Evolutionary conservation across 2,888 invertebrate species (phyloP).

Genomic region (Meliscaeva auricollis): DNA sequence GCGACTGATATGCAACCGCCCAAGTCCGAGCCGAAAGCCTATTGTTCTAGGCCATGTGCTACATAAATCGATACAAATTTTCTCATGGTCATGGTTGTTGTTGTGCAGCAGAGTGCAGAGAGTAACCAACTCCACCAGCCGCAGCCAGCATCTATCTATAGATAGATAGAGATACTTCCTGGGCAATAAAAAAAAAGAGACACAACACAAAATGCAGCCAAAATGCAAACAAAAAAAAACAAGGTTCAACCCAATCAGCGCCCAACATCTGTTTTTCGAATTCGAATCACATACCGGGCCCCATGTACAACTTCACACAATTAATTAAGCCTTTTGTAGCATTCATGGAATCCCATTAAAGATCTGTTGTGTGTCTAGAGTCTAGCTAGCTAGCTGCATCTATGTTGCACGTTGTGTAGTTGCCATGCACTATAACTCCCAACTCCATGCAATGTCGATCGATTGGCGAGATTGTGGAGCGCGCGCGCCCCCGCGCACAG

Average conservation of each 20-base stretch:
- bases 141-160: neutral
- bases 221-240: slow-evolving; percentile 34
- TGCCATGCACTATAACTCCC: slow-evolving; percentile 28
- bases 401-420: slow-evolving; percentile 19
- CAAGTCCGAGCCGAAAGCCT: slow-evolving; percentile 30
- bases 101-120: slow-evolving; percentile 23
- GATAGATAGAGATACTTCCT: slow-evolving; percentile 25
- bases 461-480: slow-evolving; percentile 64
- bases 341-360: slow-evolving; percentile 74
- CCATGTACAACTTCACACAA: slow-evolving; percentile 78
- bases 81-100: slow-evolving; percentile 69
- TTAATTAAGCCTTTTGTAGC: slow-evolving; percentile 78
- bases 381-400: no score
- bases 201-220: neutral
- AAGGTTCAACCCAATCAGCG: slow-evolving; percentile 76
- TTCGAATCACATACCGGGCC: slow-evolving; percentile 77
- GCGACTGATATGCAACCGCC: slow-evolving; percentile 52
- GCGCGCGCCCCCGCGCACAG: slow-evolving; percentile 55
- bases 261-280: slow-evolving; percentile 78
- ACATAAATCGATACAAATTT: slow-evolving; percentile 60
- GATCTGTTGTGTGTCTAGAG: slow-evolving; percentile 43
- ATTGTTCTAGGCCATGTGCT: slow-evolving; percentile 71
- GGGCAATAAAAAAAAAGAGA: slow-evolving; percentile 12
- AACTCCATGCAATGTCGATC: slow-evolving; percentile 63
- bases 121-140: slow-evolving; percentile 22